Percentiles rank a stretch among this genome's conserved stretches.
These are phyloP conservation scores for Campoplex capitator DNA, from an alignment of 2,888 invertebrate species.

Conservation along the genomic window DNA sequence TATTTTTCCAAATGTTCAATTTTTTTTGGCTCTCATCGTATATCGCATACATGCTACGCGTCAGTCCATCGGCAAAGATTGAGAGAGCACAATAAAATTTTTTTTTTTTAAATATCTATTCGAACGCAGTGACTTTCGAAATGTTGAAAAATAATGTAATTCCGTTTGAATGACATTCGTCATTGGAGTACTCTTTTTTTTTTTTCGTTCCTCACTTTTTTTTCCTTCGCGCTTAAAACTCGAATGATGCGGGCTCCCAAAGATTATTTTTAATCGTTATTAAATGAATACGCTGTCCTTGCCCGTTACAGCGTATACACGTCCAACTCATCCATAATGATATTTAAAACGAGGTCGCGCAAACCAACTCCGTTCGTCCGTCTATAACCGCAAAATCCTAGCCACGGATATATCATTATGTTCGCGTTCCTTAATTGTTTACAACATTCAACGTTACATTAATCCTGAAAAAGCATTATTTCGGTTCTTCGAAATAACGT, in stretches of 20 bases:
- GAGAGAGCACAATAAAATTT: too few relatives aligned
- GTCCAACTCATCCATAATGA: neutral
- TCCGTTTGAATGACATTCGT: too few relatives aligned
- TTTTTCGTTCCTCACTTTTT: too few relatives aligned
- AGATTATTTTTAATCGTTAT: neutral
- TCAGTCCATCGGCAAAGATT: too few relatives aligned
- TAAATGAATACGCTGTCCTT: neutral
- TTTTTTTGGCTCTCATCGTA: too few relatives aligned
- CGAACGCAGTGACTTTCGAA: too few relatives aligned
- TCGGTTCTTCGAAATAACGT: neutral
- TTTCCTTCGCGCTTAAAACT: neutral
- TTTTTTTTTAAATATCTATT: too few relatives aligned
- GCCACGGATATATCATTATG: neutral
- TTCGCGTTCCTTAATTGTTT: neutral
- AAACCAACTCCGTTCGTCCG: neutral
- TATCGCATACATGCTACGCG: too few relatives aligned
- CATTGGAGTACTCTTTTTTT: too few relatives aligned
- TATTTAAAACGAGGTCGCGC: slow-evolving; percentile 6
- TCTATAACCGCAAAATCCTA: neutral
- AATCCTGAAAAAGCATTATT: too few relatives aligned
- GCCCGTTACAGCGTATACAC: neutral
- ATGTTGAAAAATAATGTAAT: too few relatives aligned
- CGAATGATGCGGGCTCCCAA: neutral
- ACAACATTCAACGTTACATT: neutral
- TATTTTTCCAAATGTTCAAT: too few relatives aligned